Evolutionary conservation across 2,888 invertebrate species (phyloP).

Genomic region (Cyclophora punctaria): DNA sequence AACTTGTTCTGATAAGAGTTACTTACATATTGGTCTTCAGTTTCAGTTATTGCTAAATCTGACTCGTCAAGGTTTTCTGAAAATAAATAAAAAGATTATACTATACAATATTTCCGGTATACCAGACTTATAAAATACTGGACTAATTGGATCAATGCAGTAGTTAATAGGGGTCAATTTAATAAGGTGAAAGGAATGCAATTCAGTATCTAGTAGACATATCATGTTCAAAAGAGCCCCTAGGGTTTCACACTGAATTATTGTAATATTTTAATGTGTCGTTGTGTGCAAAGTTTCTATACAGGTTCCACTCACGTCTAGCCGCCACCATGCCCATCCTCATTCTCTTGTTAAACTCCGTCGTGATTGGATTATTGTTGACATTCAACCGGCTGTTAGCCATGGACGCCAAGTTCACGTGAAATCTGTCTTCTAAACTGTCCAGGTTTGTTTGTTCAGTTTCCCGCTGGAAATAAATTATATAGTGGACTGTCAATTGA

Average conservation of each 20-base stretch:
- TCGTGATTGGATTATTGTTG: slow-evolving; percentile 48
- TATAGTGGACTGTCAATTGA: too few relatives aligned
- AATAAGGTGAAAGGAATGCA: too few relatives aligned
- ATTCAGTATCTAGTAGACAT: too few relatives aligned
- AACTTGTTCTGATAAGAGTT: too few relatives aligned
- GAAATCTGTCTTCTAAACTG: slow-evolving; percentile 40
- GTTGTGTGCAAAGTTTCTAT: too few relatives aligned
- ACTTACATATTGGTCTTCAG: slow-evolving; percentile 54
- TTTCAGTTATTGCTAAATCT: slow-evolving; percentile 53
- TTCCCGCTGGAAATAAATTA: slow-evolving; percentile 33
- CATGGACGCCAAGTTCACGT: slow-evolving; percentile 33
- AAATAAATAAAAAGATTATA: slow-evolving; percentile 13
- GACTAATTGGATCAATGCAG: too few relatives aligned
- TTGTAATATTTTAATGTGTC: too few relatives aligned
- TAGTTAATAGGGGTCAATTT: too few relatives aligned
- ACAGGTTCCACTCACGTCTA: slow-evolving; percentile 29
- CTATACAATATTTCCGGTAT: too few relatives aligned
- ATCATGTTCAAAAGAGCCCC: too few relatives aligned
- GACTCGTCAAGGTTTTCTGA: slow-evolving; percentile 52
- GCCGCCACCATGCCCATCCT: slow-evolving; percentile 28
- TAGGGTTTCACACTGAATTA: too few relatives aligned
- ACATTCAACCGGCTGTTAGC: slow-evolving; percentile 34
- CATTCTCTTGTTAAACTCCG: slow-evolving; percentile 40
- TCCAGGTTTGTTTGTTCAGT: slow-evolving; percentile 44
- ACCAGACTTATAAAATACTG: too few relatives aligned